These are phyloP conservation scores for Malurus cyaneus DNA, from an alignment of 2,113 vertebrate genomes.

Conservation along the genomic window DNA sequence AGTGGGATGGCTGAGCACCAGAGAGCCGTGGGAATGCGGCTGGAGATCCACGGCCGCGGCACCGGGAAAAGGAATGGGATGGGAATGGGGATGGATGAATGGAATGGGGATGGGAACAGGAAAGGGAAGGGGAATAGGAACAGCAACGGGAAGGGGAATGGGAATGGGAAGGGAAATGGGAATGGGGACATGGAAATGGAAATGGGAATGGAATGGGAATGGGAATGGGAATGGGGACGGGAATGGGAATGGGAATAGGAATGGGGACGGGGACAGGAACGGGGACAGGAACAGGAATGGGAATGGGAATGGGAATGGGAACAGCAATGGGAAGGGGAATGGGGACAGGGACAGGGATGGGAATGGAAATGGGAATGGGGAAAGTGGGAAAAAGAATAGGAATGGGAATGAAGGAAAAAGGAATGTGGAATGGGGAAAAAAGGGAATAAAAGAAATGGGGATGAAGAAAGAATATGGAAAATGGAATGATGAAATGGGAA, in stretches of 20 bases:
- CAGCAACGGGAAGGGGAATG: accelerated
- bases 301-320: no score
- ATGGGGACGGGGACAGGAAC: accelerated
- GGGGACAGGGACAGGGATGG: no score
- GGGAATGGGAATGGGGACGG: background rate
- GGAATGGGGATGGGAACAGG: background rate
- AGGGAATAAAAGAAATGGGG: no score
- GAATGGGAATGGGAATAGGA: accelerated
- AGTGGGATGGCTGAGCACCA: background rate
- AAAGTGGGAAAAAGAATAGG: no score
- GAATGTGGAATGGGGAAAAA: no score
- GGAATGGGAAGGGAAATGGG: accelerated
- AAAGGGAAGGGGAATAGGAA: background rate
- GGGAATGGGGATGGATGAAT: background rate
- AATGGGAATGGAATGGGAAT: accelerated
- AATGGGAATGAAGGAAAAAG: no score
- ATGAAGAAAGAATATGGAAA: no score
- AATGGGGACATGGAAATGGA: background rate
- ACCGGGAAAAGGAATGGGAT: background rate
- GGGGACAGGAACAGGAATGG: background rate
- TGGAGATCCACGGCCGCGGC: background rate
- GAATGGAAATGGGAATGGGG: no score
- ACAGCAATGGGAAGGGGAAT: no score
- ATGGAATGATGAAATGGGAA: no score
- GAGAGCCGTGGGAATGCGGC: constrained; percentile 37